Conservation (phyloP, 1,140 invertebrate genomes). For the Hypsibius dujardini region DNA sequence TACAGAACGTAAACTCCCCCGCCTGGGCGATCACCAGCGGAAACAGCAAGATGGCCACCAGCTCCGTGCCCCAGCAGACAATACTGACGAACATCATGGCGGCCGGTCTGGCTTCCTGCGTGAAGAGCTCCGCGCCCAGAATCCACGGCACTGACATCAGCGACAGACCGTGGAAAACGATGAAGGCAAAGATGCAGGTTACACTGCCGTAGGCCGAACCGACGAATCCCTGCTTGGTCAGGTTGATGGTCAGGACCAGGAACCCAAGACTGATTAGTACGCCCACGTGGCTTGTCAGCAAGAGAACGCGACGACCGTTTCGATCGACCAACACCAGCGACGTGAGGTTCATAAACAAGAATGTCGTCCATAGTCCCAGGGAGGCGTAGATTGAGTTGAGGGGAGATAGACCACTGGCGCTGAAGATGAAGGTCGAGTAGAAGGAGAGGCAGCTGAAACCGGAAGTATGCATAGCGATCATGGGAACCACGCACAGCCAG, state of each 20-base stretch:
- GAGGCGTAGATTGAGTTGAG: background rate
- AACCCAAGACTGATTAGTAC: background rate
- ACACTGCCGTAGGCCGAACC: background rate
- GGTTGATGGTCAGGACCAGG: background rate
- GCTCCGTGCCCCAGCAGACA: background rate
- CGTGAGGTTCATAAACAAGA: background rate
- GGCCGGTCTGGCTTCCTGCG: background rate
- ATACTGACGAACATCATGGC: background rate
- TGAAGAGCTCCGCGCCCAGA: background rate
- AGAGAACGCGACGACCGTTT: background rate
- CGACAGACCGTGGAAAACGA: background rate
- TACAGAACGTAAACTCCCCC: background rate
- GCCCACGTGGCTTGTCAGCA: background rate
- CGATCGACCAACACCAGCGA: conserved; percentile 3
- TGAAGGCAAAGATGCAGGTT: background rate
- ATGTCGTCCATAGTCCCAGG: background rate
- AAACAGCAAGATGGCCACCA: background rate
- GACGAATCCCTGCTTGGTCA: background rate
- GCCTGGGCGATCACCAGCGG: background rate
- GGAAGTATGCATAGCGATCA: background rate
- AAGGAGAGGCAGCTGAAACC: background rate
- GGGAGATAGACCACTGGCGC: background rate
- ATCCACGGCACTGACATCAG: background rate
- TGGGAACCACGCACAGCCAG: background rate
- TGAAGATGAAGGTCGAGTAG: background rate